Evolutionary conservation across 1,140 invertebrate species (phyloP).

Genomic region (Cydia fagiglandana): DNA sequence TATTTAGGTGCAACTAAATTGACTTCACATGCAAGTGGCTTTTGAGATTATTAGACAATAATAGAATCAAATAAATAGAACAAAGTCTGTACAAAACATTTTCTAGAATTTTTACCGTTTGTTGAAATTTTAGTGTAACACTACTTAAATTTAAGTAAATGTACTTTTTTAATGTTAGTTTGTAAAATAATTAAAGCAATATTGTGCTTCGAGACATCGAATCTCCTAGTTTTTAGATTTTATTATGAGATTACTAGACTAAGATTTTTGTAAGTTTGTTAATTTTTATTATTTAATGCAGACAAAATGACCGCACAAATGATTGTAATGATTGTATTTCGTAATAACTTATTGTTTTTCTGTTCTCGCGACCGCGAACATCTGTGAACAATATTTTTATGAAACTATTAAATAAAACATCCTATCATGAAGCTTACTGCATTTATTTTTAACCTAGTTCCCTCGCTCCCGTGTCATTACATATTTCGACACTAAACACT

Average conservation of each 20-base stretch:
- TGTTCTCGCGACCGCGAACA: conserved; percentile 60
- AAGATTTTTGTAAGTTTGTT: conserved; percentile 54
- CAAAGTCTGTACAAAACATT: conserved; percentile 66
- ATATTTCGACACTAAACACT: not conserved
- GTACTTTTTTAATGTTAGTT: conserved; percentile 44
- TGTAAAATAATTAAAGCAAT: conserved; percentile 52
- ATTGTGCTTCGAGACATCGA: conserved; percentile 55
- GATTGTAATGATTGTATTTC: conserved; percentile 64
- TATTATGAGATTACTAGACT: conserved; percentile 70
- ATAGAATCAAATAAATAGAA: conserved; percentile 32
- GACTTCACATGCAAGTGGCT: conserved; percentile 31
- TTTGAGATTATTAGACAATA: conserved; percentile 62
- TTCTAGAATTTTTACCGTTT: conserved; percentile 69
- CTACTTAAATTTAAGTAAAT: conserved; percentile 44
- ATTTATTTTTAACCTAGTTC: conserved; percentile 16
- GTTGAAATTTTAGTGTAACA: conserved; percentile 46
- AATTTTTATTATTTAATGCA: conserved; percentile 60
- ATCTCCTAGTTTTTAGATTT: conserved; percentile 64
- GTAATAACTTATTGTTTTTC: conserved; percentile 76
- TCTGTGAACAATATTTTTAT: conserved; percentile 67
- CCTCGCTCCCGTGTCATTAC: not conserved
- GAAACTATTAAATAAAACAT: conserved; percentile 66
- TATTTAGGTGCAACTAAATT: conserved; percentile 14
- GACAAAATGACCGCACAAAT: conserved; percentile 61
- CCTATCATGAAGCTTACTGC: conserved; percentile 43